These are phyloP conservation scores for Gnatocerus cornutus DNA, from an alignment of 2,888 invertebrate species.

Conservation along the genomic window DNA sequence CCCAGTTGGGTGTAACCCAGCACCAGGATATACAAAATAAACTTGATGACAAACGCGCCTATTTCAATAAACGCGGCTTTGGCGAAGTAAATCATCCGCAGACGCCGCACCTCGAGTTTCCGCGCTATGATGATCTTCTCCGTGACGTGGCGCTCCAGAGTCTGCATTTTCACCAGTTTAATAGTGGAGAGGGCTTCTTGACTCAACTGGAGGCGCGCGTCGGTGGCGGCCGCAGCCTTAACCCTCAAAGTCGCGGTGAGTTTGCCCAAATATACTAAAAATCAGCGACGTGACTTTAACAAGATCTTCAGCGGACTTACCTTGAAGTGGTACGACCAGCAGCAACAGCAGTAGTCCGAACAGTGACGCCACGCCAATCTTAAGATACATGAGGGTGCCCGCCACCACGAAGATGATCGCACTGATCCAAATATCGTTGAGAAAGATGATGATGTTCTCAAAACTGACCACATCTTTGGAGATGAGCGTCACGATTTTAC, in stretches of 20 bases:
- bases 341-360: slow-evolving; percentile 74
- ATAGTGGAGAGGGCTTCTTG: slow-evolving; percentile 58
- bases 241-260: not conserved
- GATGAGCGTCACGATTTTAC: slow-evolving; percentile 87
- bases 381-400: slow-evolving; percentile 82
- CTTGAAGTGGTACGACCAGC: slow-evolving; percentile 65
- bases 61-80: slow-evolving; percentile 63
- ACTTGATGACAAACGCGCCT: slow-evolving; percentile 60
- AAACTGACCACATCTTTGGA: slow-evolving; percentile 95
- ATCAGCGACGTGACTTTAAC: slow-evolving; percentile 37
- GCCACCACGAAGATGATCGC: slow-evolving; percentile 80
- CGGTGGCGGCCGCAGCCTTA: slow-evolving; percentile 56
- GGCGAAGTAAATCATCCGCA: slow-evolving; percentile 65
- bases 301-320: slow-evolving; percentile 45
- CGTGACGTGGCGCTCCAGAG: slow-evolving; percentile 60
- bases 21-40: slow-evolving; percentile 59
- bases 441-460: slow-evolving; percentile 88
- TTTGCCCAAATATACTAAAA: slow-evolving; percentile 1
- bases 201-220: slow-evolving; percentile 58
- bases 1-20: slow-evolving; percentile 57
- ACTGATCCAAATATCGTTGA: slow-evolving; percentile 86
- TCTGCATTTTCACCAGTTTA: slow-evolving; percentile 61
- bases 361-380: slow-evolving; percentile 73
- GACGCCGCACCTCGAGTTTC: slow-evolving; percentile 80
- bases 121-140: slow-evolving; percentile 57